A percentile compares a stretch with the other conserved stretches of the same genome.
phyloP scores from a whole-genome alignment of 1,140 invertebrate species.

The Zaprionus nigranus region DNA sequence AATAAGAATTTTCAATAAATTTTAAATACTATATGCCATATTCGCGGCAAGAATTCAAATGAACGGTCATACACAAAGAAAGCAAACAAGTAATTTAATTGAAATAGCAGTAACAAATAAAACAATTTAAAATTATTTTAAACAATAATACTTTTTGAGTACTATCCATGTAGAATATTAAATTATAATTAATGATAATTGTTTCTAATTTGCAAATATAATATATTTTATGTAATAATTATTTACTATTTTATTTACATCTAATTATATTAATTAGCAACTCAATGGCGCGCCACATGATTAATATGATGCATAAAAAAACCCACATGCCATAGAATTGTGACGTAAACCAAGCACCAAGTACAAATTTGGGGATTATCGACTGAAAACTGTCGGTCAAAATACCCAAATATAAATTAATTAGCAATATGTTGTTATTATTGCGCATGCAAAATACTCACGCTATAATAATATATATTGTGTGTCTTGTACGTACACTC shows the following conservation, averaged over 20 bases:
- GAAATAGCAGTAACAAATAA: neutral
- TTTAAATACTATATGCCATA: too few species aligned
- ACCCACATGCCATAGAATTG: neutral
- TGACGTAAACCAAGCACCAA: neutral
- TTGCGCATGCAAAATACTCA: neutral
- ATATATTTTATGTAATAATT: neutral
- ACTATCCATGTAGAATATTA: too few species aligned
- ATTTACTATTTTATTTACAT: conserved; percentile 1
- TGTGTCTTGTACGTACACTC: neutral
- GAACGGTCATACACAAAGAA: neutral
- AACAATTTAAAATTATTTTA: neutral
- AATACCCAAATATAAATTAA: neutral
- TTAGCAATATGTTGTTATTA: conserved; percentile 9
- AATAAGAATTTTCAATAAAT: too few species aligned
- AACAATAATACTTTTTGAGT: neutral
- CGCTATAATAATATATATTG: neutral
- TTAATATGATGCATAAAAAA: neutral
- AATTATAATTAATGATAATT: neutral
- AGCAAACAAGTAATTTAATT: neutral
- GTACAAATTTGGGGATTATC: conserved; percentile 6
- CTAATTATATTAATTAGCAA: neutral
- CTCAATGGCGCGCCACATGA: neutral
- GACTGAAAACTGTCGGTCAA: conserved; percentile 4
- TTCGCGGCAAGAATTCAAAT: neutral
- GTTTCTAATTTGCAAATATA: too few species aligned